Evolutionary conservation across 2,888 invertebrate genomes (phyloP).

Genomic region (Rhogogaster chlorosoma): DNA sequence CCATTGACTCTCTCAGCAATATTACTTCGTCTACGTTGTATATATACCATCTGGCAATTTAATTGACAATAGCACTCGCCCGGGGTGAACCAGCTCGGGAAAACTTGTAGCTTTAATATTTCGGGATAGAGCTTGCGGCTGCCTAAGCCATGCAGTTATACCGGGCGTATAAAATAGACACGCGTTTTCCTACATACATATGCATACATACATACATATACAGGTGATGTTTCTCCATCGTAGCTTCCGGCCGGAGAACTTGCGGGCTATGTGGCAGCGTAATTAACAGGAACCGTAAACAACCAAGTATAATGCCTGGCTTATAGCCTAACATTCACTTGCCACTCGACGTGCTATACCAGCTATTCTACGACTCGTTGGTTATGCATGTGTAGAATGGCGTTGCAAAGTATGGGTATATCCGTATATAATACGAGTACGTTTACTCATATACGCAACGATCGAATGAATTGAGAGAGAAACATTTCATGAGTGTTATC

Average conservation of each 20-base stretch:
- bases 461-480: background rate
- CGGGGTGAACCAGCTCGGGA: conserved; percentile 30
- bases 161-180: conserved; percentile 9
- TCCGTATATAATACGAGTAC: background rate
- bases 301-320: conserved; percentile 44
- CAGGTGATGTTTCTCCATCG: conserved; percentile 23
- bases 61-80: conserved; percentile 39
- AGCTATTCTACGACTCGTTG: background rate
- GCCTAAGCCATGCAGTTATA: conserved; percentile 33
- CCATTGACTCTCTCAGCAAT: conserved; percentile 40
- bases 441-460: background rate
- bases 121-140: conserved; percentile 18
- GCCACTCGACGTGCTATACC: conserved; percentile 35
- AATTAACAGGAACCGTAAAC: conserved; percentile 49
- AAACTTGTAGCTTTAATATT: conserved; percentile 42
- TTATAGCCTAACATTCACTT: conserved; percentile 41
- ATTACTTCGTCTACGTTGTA: conserved; percentile 18
- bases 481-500: background rate
- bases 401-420: background rate
- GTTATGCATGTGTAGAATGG: background rate
- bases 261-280: conserved; percentile 43
- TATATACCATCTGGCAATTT: conserved; percentile 30
- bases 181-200: background rate
- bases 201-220: background rate
- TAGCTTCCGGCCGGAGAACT: conserved; percentile 31